These are phyloP conservation scores for Anolis sagrei DNA, from an alignment of 2,113 vertebrate genomes.

Conservation along the genomic window DNA sequence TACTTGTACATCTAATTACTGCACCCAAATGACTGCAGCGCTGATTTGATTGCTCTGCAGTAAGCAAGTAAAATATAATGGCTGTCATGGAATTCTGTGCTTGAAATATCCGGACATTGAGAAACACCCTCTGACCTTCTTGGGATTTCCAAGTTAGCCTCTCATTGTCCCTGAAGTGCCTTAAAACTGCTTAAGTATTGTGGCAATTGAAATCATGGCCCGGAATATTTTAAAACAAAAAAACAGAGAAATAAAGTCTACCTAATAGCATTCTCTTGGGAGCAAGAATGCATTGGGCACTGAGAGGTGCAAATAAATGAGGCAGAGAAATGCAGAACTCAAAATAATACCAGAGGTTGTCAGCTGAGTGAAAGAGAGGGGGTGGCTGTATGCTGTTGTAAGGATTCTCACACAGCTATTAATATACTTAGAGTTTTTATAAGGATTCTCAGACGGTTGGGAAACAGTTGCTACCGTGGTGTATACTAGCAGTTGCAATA, in stretches of 20 bases:
- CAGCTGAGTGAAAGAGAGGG: neutral
- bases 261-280: constrained; percentile 20
- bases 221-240: neutral
- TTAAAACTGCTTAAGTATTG: neutral
- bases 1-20: constrained; percentile 24
- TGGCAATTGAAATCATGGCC: accelerated
- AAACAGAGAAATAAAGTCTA: constrained; percentile 27
- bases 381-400: neutral
- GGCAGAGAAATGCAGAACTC: neutral
- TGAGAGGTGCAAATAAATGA: neutral
- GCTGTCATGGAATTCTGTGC: constrained; percentile 13
- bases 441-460: neutral
- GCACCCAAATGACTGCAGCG: constrained; percentile 9
- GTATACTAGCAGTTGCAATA: neutral
- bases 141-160: neutral
- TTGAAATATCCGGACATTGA: constrained; percentile 9
- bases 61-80: constrained; percentile 30
- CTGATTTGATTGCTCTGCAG: constrained; percentile 37
- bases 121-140: neutral
- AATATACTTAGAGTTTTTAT: neutral
- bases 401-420: neutral
- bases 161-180: neutral
- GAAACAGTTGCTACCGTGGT: neutral
- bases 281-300: neutral
- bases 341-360: neutral